Percentiles rank a stretch among this genome's conserved stretches.
These are phyloP conservation scores for Sesamia inferens DNA, from an alignment of 2,888 invertebrate genomes.

Conservation along the genomic window DNA sequence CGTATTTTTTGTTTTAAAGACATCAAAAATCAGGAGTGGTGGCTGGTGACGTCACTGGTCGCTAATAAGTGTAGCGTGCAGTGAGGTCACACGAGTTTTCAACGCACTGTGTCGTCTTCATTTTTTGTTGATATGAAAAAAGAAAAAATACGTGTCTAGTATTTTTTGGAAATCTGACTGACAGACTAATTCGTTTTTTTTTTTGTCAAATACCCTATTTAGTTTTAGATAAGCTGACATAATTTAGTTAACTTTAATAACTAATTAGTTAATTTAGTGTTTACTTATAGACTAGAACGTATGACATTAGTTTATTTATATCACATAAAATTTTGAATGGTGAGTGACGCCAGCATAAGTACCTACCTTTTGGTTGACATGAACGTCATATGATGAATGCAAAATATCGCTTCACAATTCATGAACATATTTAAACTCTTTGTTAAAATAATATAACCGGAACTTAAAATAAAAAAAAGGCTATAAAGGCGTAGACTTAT, in stretches of 20 bases:
- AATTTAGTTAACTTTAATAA: background rate
- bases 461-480: background rate
- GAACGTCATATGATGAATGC: background rate
- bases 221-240: background rate
- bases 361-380: background rate
- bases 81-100: no score
- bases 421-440: background rate
- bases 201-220: no score
- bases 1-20: no score
- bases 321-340: background rate
- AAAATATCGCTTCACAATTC: background rate
- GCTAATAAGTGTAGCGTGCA: no score
- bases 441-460: background rate
- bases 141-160: no score
- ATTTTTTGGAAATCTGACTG: no score
- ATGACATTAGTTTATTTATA: background rate
- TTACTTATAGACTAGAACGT: background rate
- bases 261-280: background rate
- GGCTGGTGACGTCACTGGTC: no score
- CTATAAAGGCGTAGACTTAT: background rate
- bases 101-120: no score
- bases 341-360: background rate
- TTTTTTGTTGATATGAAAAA: no score
- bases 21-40: no score
- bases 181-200: no score